Percentiles rank a stretch among this genome's conserved stretches.
phyloP scores from a whole-genome alignment of 2,113 vertebrate species.

The Sterrhoptilus dennistouni region DNA sequence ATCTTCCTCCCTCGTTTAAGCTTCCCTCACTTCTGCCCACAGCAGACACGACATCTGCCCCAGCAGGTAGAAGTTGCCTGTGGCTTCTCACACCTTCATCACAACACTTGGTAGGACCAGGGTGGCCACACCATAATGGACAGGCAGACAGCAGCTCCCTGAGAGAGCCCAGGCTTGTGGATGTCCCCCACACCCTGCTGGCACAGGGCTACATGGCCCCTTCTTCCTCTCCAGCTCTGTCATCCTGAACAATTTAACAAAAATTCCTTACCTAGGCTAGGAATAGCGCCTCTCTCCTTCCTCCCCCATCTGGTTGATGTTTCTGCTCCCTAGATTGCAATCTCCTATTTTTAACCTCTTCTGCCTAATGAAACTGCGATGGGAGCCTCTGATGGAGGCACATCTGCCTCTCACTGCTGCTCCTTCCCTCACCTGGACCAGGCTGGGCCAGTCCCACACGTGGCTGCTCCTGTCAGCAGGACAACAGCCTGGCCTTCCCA shows the following conservation, averaged over 20 bases:
- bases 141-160: accelerated
- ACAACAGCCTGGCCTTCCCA: accelerated
- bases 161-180: background rate
- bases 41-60: accelerated
- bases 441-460: accelerated
- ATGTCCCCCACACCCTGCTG: too few relatives aligned
- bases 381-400: background rate
- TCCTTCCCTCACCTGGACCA: background rate
- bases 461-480: accelerated
- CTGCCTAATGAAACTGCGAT: background rate
- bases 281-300: background rate
- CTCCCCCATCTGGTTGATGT: background rate
- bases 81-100: background rate
- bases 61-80: accelerated
- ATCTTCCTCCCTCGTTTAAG: background rate
- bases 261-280: slow-evolving; percentile 6
- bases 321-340: background rate
- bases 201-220: accelerated
- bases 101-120: too few relatives aligned
- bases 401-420: background rate
- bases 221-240: background rate
- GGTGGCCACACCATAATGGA: accelerated
- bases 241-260: background rate
- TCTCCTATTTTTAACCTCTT: slow-evolving; percentile 41
- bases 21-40: accelerated